Evolutionary conservation across 2,113 vertebrate species (phyloP).

Genomic region (Montifringilla adamsi): DNA sequence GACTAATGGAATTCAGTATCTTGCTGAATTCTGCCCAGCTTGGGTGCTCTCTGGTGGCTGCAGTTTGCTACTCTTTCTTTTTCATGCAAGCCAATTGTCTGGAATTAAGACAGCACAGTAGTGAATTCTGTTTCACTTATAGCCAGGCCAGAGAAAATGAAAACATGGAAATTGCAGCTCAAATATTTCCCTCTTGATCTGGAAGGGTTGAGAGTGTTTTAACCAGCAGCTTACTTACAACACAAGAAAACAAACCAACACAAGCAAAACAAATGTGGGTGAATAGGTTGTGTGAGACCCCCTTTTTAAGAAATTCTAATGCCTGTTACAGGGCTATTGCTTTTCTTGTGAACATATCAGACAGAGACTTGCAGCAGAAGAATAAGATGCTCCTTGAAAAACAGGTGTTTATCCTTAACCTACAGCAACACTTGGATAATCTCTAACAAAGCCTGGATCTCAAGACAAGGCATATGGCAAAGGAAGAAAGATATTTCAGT

Average conservation of each 20-base stretch:
- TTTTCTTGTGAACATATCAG: not conserved
- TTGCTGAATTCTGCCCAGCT: constrained; percentile 10
- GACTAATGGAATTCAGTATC: not conserved
- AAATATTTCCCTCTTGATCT: not conserved
- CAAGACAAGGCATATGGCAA: not conserved
- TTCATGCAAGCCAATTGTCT: not conserved
- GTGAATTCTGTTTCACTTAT: not conserved
- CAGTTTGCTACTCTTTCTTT: not conserved
- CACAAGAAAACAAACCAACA: not conserved
- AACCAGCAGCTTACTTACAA: not conserved
- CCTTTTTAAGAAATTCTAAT: not conserved
- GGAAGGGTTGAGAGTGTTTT: not conserved
- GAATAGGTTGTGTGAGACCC: not conserved
- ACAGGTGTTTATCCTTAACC: not conserved
- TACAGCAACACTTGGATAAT: not conserved
- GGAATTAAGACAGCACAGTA: not conserved
- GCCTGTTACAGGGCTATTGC: not conserved
- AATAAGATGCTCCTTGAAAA: not conserved
- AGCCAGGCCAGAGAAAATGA: not conserved
- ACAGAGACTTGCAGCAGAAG: not conserved
- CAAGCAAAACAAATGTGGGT: not conserved
- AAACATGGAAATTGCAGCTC: not conserved
- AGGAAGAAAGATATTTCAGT: not conserved
- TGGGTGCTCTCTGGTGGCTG: constrained; percentile 64
- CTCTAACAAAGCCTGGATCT: not conserved